Evolutionary conservation across 2,797 vertebrate genomes (phyloP), one percentile per base, ranked within the genome.

Genomic region (Lindbergichthys nudifrons): DNA sequence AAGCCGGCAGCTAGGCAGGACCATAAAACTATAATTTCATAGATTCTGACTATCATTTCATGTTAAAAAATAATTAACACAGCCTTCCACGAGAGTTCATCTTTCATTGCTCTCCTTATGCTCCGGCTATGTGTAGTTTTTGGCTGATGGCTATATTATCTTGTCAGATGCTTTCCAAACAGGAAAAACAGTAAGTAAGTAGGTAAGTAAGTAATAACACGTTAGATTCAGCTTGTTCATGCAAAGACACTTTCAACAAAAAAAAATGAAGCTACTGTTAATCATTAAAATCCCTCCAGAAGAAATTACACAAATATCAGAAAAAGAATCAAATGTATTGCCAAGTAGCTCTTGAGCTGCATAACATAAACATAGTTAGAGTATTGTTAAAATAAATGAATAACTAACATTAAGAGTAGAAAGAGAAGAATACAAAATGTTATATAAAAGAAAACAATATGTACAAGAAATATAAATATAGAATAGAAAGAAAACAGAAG

Each of bases 21-120:
- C 82, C 88, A 92, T 93, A 93, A 94, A 94, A 93, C 75, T 45
- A 90, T 89, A 32, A 91, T 93, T 93, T 92, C 84, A 92, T 92
- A 48, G 78, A 92, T 93, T 92, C 83, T 84, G 81, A 89, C 80
- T 74, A 86, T 93, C 73, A 92, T 91, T 93, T 91, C 79, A 88
- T 90, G 83, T 84, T 82, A 88, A 92, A 86, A 75, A 64, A 46
- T 4, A 77, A 91, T 89, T 75, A 84, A 90, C 83, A 83, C 83
- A 69, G 73, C 72, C 85, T 85, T 84, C 76, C 58, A 82, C 75
- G 67, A 79, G 78, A 87, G 85, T 90, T 90, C 78, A 91, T 92
- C 82, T 89, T 88, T 89, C 80, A 87, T 79, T 67, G 70, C 69
- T 77, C 75, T 77, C 81, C 73, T 77, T 78, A 70, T 79, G 77